Evolutionary conservation across 1,140 invertebrate genomes (phyloP).

Genomic region (Hormaphis cornu): DNA sequence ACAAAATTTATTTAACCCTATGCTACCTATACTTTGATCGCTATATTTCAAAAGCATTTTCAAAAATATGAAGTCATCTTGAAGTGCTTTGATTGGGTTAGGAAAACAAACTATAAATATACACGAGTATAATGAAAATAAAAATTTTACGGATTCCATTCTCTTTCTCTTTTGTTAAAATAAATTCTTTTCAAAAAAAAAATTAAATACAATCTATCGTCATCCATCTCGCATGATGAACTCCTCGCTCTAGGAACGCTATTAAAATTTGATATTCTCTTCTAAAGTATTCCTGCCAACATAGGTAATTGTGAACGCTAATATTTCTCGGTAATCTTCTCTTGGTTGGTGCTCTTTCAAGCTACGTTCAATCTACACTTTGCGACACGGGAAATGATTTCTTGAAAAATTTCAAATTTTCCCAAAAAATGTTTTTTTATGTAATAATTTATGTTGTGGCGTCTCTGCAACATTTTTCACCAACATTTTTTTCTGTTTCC

Average conservation of each 20-base stretch:
- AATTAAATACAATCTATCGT: slow-evolving; percentile 38
- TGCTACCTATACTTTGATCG: not conserved
- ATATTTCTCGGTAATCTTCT: slow-evolving; percentile 42
- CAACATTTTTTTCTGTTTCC: no score
- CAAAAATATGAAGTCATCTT: not conserved
- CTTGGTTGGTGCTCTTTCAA: slow-evolving; percentile 34
- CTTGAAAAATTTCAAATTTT: no score
- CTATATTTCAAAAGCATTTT: not conserved
- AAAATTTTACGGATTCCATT: not conserved
- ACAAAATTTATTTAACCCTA: not conserved
- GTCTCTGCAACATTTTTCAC: no score
- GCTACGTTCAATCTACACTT: no score
- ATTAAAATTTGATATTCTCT: slow-evolving; percentile 37
- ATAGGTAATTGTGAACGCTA: slow-evolving; percentile 42
- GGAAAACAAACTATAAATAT: not conserved
- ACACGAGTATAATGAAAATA: not conserved
- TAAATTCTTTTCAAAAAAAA: not conserved
- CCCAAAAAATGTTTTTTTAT: no score
- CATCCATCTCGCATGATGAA: slow-evolving; percentile 40
- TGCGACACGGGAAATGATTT: no score
- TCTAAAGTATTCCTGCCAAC: slow-evolving; percentile 34
- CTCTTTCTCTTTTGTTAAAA: not conserved
- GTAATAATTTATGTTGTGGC: no score
- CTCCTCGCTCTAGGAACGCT: slow-evolving; percentile 37
- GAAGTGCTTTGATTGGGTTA: not conserved